phyloP scores from a whole-genome alignment of 2,888 invertebrate species.

The Tupiocoris notatus region DNA sequence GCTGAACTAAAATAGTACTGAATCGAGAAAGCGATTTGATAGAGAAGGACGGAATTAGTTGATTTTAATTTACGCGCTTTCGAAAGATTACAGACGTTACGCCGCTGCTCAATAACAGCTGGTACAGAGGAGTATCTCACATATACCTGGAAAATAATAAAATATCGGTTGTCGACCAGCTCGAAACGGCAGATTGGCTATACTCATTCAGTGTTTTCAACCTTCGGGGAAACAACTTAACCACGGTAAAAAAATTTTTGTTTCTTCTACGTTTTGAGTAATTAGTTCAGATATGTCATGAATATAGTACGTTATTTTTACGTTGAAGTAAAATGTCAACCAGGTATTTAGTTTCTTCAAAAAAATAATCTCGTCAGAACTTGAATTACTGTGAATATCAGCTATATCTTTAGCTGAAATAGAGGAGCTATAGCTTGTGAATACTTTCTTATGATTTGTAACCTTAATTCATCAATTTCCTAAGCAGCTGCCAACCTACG shows the following conservation, averaged over 20 bases:
- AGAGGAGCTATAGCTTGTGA: too few relatives aligned
- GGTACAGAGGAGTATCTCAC: slow-evolving; percentile 68
- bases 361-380: too few relatives aligned
- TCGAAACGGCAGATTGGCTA: slow-evolving; percentile 79
- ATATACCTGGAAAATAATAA: slow-evolving; percentile 75
- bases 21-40: not conserved
- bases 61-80: too few relatives aligned
- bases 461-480: not conserved
- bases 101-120: slow-evolving; percentile 64
- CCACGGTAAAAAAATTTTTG: slow-evolving; percentile 59
- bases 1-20: too few relatives aligned
- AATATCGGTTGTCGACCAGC: slow-evolving; percentile 64
- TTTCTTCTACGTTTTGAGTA: not conserved
- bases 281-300: too few relatives aligned
- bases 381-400: too few relatives aligned
- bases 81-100: slow-evolving; percentile 63
- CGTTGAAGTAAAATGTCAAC: too few relatives aligned
- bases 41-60: not conserved
- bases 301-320: too few relatives aligned
- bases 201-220: slow-evolving; percentile 74
- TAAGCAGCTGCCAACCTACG: slow-evolving; percentile 72
- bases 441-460: too few relatives aligned
- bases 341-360: too few relatives aligned
- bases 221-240: slow-evolving; percentile 68
- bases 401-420: too few relatives aligned